Base-by-base conservation (phyloP, 2,113 vertebrate species). In the Sorex araneus region DNA sequence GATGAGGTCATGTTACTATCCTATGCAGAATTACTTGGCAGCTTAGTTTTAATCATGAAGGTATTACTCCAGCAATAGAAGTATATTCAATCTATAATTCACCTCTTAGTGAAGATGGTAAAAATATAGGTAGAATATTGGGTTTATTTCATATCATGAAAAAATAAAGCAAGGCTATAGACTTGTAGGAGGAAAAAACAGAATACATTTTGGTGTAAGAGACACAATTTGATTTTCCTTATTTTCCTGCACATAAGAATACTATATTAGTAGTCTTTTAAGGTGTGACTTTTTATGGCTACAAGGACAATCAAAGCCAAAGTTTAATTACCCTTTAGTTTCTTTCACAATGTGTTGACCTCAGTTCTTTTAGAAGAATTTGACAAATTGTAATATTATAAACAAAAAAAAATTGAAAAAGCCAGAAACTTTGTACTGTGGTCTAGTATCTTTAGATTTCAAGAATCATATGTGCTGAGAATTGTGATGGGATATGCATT, bases 51-150 rank as follows among this genome's bases (percentile, higher is more conserved):
- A 89, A 43, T 82, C 45, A 78, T 40, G n/a, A 87, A 89, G 12
- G 64, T 89, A 83, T 86, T 89, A 82, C 54, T 73, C 18, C 3
- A 71, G 54, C 19, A 92, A 77, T 70, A 71, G 80, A 85, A 13
- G 45, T 73, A 32, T 77, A 81, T 43, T 85, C 63, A 85, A 77
- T 3, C 40, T 74, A 74, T 47, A 7, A 76, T 12, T 79, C 40
- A 80, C 23, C 69, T 71, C 80, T 94, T 84, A 70, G 36, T 81
- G 74, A 91, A 76, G 6, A 76, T 45, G 30, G 15, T 32, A 71
- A 94, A 60, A 89, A 82, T 79, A 57, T 28, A 82, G 28, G 34
- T 63, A 36, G 70, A 77, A 16, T 2, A 60, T 50, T 34, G 40
- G 40, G 6, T 66, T 66, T 23, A 73, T 34, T 76, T 82, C 27